phyloP scores from a whole-genome alignment of 2,888 invertebrate species.

The Heliconius ethilla region DNA sequence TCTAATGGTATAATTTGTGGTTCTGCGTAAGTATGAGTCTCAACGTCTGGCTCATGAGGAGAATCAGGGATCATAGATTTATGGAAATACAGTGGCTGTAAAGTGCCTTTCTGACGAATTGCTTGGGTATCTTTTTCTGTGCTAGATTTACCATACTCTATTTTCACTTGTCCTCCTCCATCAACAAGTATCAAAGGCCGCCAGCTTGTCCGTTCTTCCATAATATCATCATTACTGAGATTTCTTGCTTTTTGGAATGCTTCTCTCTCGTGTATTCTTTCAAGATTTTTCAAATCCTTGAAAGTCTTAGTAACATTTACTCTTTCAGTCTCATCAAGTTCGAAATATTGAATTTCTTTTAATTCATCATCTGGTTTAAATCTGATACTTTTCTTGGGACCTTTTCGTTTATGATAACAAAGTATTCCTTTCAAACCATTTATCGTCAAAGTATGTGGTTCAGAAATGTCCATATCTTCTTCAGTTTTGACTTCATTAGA shows the following conservation, averaged over 20 bases:
- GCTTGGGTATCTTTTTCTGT: constrained; percentile 93
- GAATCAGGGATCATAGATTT: constrained; percentile 93
- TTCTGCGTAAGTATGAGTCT: constrained; percentile 88
- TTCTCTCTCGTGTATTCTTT: constrained; percentile 92
- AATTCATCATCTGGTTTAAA: constrained; percentile 92
- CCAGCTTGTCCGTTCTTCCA: constrained; percentile 93
- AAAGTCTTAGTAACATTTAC: constrained; percentile 96
- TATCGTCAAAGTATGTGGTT: constrained; percentile 71
- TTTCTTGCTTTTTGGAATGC: constrained; percentile 90
- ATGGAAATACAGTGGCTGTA: constrained; percentile 91
- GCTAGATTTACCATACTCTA: constrained; percentile 89
- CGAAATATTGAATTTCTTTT: constrained; percentile 93
- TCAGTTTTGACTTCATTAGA: constrained; percentile 50
- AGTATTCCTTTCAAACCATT: constrained; percentile 89
- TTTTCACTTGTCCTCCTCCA: constrained; percentile 84
- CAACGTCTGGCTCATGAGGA: constrained; percentile 92
- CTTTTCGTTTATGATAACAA: constrained; percentile 87
- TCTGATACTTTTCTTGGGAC: constrained; percentile 89
- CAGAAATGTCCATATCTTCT: constrained; percentile 65
- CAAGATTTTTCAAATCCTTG: constrained; percentile 95
- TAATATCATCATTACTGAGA: constrained; percentile 87
- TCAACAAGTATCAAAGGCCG: constrained; percentile 86
- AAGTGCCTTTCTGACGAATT: constrained; percentile 91
- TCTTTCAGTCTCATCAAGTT: constrained; percentile 96
- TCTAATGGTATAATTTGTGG: constrained; percentile 93